A percentile compares a stretch with the other conserved stretches of the same genome.
phyloP scores from a whole-genome alignment of 30 jellyfish, hydroid and myxozoan genomes.

The Turritopsis dohrnii region DNA sequence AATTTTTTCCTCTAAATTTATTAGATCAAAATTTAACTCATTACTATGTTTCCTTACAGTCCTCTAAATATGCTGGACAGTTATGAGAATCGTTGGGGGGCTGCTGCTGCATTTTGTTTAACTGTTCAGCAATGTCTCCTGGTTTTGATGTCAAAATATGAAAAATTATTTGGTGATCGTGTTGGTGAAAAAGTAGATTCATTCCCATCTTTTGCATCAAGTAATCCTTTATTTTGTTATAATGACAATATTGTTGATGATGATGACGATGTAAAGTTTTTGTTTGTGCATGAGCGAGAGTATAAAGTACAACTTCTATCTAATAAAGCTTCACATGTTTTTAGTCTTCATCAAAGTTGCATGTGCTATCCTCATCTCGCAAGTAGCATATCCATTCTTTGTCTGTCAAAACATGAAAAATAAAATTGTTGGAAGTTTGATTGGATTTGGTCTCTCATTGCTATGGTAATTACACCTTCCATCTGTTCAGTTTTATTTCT shows the following conservation, averaged over 20 bases:
- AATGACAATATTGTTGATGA: neutral
- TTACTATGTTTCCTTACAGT: slow-evolving; percentile 45
- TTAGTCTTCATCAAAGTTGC: slow-evolving; percentile 21
- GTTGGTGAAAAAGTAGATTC: slow-evolving; percentile 32
- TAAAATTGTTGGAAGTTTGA: slow-evolving; percentile 21
- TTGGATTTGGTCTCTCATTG: neutral
- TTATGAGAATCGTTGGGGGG: slow-evolving; percentile 70
- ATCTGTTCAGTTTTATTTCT: neutral
- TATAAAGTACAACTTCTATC: too few species aligned
- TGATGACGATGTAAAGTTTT: too few species aligned
- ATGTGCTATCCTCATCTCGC: slow-evolving; percentile 8
- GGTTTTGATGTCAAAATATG: slow-evolving; percentile 38
- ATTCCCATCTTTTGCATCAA: slow-evolving; percentile 45
- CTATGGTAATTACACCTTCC: slow-evolving; percentile 2
- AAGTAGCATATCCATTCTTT: slow-evolving; percentile 24
- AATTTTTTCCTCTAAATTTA: too few species aligned
- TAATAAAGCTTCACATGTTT: too few species aligned
- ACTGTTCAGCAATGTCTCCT: slow-evolving; percentile 30
- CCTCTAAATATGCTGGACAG: slow-evolving; percentile 80
- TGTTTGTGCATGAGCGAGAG: too few species aligned
- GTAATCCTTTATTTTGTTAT: slow-evolving; percentile 27
- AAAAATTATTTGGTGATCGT: slow-evolving; percentile 33
- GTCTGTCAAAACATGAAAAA: slow-evolving; percentile 24
- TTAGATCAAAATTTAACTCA: too few species aligned
- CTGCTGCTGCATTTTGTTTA: slow-evolving; percentile 66